A percentile compares a stretch with the other conserved stretches of the same genome.
These are phyloP conservation scores for Rhinolophus sinicus DNA, from an alignment of 2,113 vertebrate species.

Conservation along the genomic window DNA sequence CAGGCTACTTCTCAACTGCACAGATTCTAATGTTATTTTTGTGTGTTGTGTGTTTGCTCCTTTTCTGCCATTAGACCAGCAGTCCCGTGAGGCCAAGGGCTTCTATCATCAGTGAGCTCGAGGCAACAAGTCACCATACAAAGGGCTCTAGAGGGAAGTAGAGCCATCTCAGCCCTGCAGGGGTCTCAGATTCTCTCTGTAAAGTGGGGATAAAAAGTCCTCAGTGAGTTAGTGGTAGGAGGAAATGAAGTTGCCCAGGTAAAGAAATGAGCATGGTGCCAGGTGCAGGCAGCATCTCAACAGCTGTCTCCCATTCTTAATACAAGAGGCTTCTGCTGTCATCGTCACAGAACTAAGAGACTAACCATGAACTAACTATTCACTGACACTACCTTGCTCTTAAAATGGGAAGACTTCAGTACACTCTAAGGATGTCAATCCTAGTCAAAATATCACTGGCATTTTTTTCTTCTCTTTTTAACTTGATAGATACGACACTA, in stretches of 20 bases:
- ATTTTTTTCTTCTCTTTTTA: not conserved
- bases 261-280: not conserved
- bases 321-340: not conserved
- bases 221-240: not conserved
- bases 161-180: not conserved
- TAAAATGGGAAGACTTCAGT: not conserved
- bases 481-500: not conserved
- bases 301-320: not conserved
- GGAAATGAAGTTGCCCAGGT: not conserved
- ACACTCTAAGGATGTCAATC: not conserved
- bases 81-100: not conserved
- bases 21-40: not conserved
- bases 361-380: not conserved
- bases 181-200: not conserved
- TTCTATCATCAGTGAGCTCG: not conserved
- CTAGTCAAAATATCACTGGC: not conserved
- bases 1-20: not conserved
- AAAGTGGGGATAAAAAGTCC: not conserved
- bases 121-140: not conserved
- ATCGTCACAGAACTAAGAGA: not conserved
- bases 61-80: not conserved
- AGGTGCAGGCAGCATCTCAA: accelerated
- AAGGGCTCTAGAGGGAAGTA: not conserved
- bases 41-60: accelerated
- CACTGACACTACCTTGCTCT: not conserved